A percentile compares a stretch with the other conserved stretches of the same genome.
Conservation (phyloP, 2,797 vertebrate genomes). For the Tokudaia muenninki region DNA sequence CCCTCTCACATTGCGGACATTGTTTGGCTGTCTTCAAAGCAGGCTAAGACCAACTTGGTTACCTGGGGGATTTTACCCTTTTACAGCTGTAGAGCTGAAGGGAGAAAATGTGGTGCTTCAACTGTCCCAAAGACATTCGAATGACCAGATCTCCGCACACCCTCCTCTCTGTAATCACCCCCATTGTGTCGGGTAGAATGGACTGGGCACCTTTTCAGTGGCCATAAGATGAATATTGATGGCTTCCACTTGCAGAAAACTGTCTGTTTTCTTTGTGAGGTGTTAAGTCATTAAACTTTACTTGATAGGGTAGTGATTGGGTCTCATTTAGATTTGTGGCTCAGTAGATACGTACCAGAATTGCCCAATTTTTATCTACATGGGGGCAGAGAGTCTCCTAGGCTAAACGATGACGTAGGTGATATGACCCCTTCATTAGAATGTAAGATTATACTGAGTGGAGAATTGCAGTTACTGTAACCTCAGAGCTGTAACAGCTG, state of each 20-base stretch:
- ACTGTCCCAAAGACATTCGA: background rate
- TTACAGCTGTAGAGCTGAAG: background rate
- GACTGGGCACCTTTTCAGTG: background rate
- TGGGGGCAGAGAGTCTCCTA: background rate
- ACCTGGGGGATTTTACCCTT: background rate
- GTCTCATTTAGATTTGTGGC: background rate
- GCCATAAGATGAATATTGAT: background rate
- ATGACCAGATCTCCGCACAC: background rate
- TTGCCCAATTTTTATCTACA: background rate
- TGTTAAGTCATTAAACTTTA: background rate
- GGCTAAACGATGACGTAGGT: background rate
- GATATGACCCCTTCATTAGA: background rate
- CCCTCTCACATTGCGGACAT: background rate
- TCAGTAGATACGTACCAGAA: background rate
- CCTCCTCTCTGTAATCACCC: background rate
- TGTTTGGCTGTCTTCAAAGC: background rate
- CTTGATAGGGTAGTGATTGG: background rate
- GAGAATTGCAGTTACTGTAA: background rate
- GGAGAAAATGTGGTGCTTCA: background rate
- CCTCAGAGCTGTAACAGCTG: background rate
- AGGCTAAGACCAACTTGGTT: background rate
- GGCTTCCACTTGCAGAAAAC: background rate
- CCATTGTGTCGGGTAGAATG: background rate
- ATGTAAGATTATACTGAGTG: background rate
- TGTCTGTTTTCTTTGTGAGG: background rate